Conservation (phyloP, 2,888 invertebrate genomes). For the Loripinus fragilis region DNA sequence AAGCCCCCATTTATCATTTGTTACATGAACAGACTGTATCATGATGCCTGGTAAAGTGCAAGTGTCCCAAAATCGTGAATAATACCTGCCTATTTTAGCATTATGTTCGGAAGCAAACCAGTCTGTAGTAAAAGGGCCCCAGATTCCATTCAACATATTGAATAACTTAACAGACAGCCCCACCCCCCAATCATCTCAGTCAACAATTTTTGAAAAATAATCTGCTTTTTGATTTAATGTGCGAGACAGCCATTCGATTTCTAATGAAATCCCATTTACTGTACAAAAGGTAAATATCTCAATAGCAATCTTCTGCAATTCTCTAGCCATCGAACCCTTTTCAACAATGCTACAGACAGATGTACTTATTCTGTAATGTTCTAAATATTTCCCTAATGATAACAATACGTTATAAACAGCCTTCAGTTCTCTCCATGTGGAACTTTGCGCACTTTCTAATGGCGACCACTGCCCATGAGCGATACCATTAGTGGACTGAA, state of each 20-base stretch:
- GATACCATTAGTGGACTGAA: constrained; percentile 19
- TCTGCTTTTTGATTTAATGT: constrained; percentile 30
- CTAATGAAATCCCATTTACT: constrained; percentile 19
- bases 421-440: constrained; percentile 38
- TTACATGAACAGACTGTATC: no score
- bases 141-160: constrained; percentile 10
- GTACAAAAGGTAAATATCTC: constrained; percentile 22
- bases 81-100: constrained; percentile 20
- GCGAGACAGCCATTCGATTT: constrained; percentile 35
- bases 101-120: constrained; percentile 20
- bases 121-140: background rate
- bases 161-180: constrained; percentile 20
- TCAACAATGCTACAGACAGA: constrained; percentile 22
- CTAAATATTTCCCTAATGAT: constrained; percentile 7
- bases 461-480: constrained; percentile 25
- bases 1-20: no score
- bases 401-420: constrained; percentile 27
- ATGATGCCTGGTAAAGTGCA: no score
- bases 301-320: constrained; percentile 32
- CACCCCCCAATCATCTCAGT: constrained; percentile 35
- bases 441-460: background rate
- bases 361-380: constrained; percentile 18
- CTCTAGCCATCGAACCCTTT: constrained; percentile 38
- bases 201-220: constrained; percentile 35
- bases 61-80: constrained; percentile 23